Conservation (phyloP, 2,797 vertebrate genomes). For the Prionace glauca region DNA sequence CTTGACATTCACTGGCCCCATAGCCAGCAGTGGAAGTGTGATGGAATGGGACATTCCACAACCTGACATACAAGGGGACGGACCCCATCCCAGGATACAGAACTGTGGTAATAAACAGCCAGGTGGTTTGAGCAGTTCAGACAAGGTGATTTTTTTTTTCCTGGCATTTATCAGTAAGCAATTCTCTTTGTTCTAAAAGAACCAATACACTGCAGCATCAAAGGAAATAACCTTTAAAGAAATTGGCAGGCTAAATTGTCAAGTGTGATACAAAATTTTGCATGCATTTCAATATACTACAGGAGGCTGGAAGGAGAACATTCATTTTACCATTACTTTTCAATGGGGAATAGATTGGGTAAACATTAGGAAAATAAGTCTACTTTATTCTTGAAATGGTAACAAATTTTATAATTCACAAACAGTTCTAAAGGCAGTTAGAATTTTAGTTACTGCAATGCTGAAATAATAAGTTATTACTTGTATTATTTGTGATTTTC, state of each 20-base stretch:
- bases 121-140: neutral
- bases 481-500: neutral
- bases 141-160: neutral
- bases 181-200: neutral
- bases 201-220: neutral
- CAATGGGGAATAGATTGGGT: neutral
- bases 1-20: neutral
- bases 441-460: neutral
- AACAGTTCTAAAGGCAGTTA: neutral
- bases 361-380: neutral
- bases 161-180: neutral
- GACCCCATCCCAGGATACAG: neutral
- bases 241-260: neutral
- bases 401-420: neutral
- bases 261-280: neutral
- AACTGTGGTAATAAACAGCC: neutral
- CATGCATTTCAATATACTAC: neutral
- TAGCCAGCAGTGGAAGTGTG: neutral
- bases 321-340: neutral
- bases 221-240: neutral
- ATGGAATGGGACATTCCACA: neutral
- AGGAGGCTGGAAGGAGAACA: neutral
- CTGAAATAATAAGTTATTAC: neutral
- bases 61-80: neutral
- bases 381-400: neutral